A percentile compares a stretch with the other conserved stretches of the same genome.
phyloP scores from a whole-genome alignment of 1,140 invertebrate species.

The Octopus sinensis region DNA sequence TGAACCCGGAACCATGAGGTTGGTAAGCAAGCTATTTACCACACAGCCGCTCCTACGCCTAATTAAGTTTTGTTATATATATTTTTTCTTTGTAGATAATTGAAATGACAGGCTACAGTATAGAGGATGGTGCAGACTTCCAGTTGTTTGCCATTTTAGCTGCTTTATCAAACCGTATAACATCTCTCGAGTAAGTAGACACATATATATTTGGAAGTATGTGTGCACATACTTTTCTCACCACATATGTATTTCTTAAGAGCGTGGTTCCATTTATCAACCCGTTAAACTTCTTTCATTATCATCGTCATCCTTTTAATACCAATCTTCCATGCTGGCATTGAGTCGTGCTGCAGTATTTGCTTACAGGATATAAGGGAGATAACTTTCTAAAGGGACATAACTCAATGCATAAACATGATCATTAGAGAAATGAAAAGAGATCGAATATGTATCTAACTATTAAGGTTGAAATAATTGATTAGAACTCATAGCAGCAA shows the following conservation, averaged over 20 bases:
- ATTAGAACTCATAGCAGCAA: too few species aligned
- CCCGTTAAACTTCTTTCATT: too few species aligned
- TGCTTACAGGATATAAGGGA: too few species aligned
- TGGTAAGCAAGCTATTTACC: too few species aligned
- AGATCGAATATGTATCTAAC: too few species aligned
- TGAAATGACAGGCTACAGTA: conserved; percentile 45
- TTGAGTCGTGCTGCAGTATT: background rate
- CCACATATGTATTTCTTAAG: background rate
- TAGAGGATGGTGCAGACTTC: conserved; percentile 48
- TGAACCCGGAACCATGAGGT: too few species aligned
- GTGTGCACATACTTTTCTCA: background rate
- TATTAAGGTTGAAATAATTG: too few species aligned
- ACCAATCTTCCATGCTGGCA: background rate
- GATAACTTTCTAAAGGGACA: too few species aligned
- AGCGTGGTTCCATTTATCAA: too few species aligned
- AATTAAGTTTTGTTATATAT: background rate
- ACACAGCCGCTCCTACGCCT: too few species aligned
- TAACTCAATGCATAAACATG: too few species aligned
- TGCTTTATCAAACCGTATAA: conserved; percentile 48
- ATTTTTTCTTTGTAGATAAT: conserved; percentile 36
- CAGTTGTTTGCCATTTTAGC: conserved; percentile 50
- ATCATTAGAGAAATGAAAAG: too few species aligned
- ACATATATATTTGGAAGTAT: background rate
- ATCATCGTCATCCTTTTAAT: background rate
- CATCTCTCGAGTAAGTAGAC: conserved; percentile 49